Evolutionary conservation across 2,113 vertebrate genomes (phyloP), one percentile per base, ranked within the genome.

Genomic region (Chrysochloris asiatica): DNA sequence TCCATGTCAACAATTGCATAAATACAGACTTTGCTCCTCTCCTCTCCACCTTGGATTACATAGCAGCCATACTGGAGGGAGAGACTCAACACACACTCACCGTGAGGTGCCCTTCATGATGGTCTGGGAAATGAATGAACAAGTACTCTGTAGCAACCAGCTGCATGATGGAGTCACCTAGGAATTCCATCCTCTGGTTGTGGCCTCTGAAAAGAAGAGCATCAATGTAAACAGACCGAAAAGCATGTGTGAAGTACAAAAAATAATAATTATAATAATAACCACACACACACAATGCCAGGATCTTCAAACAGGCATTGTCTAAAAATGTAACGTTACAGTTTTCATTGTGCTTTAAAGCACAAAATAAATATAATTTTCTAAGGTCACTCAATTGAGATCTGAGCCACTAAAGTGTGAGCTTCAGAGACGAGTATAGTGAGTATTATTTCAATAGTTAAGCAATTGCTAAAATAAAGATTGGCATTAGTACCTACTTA

Each of bases 101-200:
- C 86, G 99, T 99, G 96, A 99, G 97, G 96, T 99, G 99, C 95
- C 99, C 99, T 97, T 99, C 99, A 16, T 99, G 99, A 97, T 99
- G 99, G 97, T 99, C 99, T 0, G 99, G 99, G 94, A 99, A 99
- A 97, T 99, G 99, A 97, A 99, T 99, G 97, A 99, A 99, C 96
- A 99, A 98, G 96, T 99, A 99, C 90, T 99, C 99, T 0, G 99
- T 99, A 92, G 99, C 99, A 88, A 99, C 99, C 93, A 99, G 97
- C 95, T 99, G 99, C 99, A 99, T 99, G 97, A 99, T 99, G 38
- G 99, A 99, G 97, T 99, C 99, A 86, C 99, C 99, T 93, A 99
- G 98, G 97, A 99, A 99, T 98, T 99, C 99, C 99, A 99, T 99
- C 96, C 99, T 98, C 98, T 99, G 99, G 97, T 99, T 99, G 96